A percentile compares a stretch with the other conserved stretches of the same genome.
Conservation (phyloP, 1,140 invertebrate species). For the Maconellicoccus hirsutus region DNA sequence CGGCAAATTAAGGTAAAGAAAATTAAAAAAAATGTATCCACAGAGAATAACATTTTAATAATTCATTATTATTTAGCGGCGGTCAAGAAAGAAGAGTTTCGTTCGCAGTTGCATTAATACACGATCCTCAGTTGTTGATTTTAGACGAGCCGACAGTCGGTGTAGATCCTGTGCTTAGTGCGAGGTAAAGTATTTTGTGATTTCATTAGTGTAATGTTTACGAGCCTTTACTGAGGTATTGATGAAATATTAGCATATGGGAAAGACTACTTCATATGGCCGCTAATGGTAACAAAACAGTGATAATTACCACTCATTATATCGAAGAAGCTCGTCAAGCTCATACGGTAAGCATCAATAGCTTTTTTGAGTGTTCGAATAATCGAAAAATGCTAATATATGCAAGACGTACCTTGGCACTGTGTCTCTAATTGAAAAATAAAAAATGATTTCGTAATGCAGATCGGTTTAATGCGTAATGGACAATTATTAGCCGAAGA, state of each 20-base stretch:
- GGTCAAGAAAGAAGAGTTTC: constrained; percentile 80
- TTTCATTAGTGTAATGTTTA: too few species aligned
- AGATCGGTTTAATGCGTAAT: constrained; percentile 48
- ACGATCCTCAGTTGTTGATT: constrained; percentile 76
- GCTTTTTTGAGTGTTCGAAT: too few species aligned
- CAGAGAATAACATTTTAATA: too few species aligned
- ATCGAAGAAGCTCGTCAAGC: constrained; percentile 83
- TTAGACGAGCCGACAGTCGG: constrained; percentile 89
- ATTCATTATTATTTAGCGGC: constrained; percentile 44
- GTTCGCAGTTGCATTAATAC: constrained; percentile 71
- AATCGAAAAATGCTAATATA: too few species aligned
- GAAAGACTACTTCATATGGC: constrained; percentile 66
- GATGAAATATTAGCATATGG: constrained; percentile 77
- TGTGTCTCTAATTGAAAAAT: too few species aligned
- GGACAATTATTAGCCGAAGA: constrained; percentile 46
- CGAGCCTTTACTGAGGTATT: too few species aligned
- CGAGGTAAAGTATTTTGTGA: constrained; percentile 25
- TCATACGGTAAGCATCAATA: constrained; percentile 48
- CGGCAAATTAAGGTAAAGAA: constrained; percentile 28
- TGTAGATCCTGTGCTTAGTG: constrained; percentile 74
- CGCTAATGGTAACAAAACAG: constrained; percentile 49
- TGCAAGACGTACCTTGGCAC: too few species aligned
- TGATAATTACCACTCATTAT: constrained; percentile 92
- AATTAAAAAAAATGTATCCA: too few species aligned
- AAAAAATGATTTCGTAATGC: constrained; percentile 15